phyloP scores from a whole-genome alignment of 2,888 invertebrate genomes.

The Drosophila anomelani region DNA sequence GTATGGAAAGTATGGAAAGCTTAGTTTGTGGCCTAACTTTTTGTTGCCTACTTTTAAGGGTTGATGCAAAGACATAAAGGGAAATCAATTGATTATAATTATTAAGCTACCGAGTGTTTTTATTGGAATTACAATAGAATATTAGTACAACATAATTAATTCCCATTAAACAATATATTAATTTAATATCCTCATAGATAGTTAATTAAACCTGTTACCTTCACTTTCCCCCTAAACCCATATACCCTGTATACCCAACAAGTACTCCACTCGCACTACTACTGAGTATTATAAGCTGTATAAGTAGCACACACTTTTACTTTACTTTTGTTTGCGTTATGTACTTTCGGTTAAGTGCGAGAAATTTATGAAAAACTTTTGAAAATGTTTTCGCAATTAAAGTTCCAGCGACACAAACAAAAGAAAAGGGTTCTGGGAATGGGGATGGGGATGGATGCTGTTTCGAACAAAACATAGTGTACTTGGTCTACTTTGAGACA shows the following conservation, averaged over 20 bases:
- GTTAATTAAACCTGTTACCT: not conserved
- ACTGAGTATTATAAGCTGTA: conserved; percentile 48
- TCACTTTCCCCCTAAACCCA: not conserved
- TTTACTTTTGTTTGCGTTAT: conserved; percentile 56
- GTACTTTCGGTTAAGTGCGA: conserved; percentile 62
- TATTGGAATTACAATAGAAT: no score
- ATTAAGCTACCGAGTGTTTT: no score
- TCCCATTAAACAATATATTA: not conserved
- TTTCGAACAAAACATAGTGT: conserved; percentile 27
- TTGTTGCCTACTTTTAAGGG: no score
- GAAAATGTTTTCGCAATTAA: conserved; percentile 64
- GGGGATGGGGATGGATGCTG: not conserved
- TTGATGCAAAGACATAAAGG: not conserved
- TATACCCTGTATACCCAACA: not conserved
- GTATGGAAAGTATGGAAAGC: no score
- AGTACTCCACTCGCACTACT: not conserved
- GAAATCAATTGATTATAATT: no score
- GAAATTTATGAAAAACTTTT: conserved; percentile 76
- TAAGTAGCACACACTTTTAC: conserved; percentile 70
- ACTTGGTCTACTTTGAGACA: conserved; percentile 38
- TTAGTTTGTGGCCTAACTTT: not conserved
- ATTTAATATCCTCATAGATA: not conserved
- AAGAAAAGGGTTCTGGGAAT: not conserved
- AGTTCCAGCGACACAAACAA: conserved; percentile 46
- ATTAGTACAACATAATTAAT: not conserved